phyloP scores from a whole-genome alignment of 2,113 vertebrate species.

The Lophochroa leadbeateri region DNA sequence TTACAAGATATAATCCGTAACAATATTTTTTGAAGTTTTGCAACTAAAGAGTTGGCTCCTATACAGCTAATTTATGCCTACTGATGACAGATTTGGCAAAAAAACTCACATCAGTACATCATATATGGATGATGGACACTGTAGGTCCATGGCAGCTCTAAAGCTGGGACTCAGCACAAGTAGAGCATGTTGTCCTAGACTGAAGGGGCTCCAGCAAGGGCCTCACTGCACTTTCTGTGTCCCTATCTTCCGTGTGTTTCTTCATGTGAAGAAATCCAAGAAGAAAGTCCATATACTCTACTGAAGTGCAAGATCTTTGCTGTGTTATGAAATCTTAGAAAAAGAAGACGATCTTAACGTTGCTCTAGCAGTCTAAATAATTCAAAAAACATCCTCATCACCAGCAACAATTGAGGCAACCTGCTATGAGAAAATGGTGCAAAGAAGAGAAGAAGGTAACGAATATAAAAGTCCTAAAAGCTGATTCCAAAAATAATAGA shows the following conservation, averaged over 20 bases:
- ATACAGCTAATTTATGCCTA: not conserved
- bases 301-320: not conserved
- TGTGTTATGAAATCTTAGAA: not conserved
- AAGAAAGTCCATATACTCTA: not conserved
- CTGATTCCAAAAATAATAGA: not conserved
- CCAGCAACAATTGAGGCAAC: not conserved
- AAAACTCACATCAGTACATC: accelerated
- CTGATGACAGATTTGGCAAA: not conserved
- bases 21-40: not conserved
- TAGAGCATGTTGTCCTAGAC: not conserved
- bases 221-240: not conserved
- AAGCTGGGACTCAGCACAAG: not conserved
- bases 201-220: not conserved
- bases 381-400: not conserved
- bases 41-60: not conserved
- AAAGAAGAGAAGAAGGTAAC: not conserved
- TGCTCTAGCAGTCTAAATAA: not conserved
- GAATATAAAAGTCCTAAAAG: not conserved
- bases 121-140: not conserved
- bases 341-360: not conserved
- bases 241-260: not conserved
- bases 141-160: not conserved
- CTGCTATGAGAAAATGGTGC: not conserved
- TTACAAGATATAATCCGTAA: not conserved
- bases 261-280: not conserved